Evolutionary conservation across 2,113 vertebrate species (phyloP).

Genomic region (Phoxinus phoxinus): DNA sequence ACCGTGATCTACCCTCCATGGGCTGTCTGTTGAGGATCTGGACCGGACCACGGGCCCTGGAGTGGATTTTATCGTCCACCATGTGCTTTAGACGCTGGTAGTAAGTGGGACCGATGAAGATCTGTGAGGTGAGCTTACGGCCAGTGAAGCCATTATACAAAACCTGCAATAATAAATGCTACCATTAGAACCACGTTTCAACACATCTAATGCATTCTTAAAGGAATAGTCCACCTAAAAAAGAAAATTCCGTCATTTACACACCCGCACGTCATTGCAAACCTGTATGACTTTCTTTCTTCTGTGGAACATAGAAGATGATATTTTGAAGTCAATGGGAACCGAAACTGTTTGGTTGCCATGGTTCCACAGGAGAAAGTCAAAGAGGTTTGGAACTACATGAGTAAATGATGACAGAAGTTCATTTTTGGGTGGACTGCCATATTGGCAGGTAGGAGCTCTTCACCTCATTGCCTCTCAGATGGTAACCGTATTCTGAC

Average conservation of each 20-base stretch:
- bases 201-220: background rate
- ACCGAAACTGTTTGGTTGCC: background rate
- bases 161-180: conserved; percentile 76
- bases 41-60: conserved; percentile 93
- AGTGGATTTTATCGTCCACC: conserved; percentile 99
- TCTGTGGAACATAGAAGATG: background rate
- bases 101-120: conserved; percentile 97
- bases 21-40: conserved; percentile 98
- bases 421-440: background rate
- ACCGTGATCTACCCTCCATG: conserved; percentile 98
- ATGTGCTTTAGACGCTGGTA: conserved; percentile 98
- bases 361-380: background rate
- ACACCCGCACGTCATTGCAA: background rate
- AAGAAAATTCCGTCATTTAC: background rate
- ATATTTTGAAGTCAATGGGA: background rate
- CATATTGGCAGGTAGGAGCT: background rate
- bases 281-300: background rate
- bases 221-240: background rate
- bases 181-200: background rate
- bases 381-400: background rate
- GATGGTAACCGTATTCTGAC: conserved; percentile 96
- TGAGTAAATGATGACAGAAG: background rate
- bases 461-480: conserved; percentile 95
- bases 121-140: conserved; percentile 97
- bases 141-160: conserved; percentile 98